Evolutionary conservation across 1,140 invertebrate species (phyloP), one percentile per base, ranked within the genome.

Genomic region (Babylonia areolata): DNA sequence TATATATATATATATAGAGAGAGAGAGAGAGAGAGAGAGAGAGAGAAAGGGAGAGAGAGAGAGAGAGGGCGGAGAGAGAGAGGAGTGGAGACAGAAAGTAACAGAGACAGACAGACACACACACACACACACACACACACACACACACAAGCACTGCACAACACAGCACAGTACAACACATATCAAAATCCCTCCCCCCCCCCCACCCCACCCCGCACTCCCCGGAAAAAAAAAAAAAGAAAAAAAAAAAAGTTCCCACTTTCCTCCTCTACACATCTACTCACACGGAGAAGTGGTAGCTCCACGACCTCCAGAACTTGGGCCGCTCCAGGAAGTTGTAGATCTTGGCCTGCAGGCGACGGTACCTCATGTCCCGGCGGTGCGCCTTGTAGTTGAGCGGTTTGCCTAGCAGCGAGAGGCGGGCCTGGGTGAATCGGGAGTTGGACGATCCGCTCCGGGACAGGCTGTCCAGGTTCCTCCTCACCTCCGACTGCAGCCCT

Each of bases 241-340:
- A 17, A 51, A 2, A 51, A 17, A 51, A 17, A 12, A 37, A n/a
- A 3, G 46, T 3, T 15, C 33, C 75, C 69, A 46, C 69, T 28
- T 23, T 3, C 81, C 37, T 31, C 5, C 23, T 46, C 83, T n/a
- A 39, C 35, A 28, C 58, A 64, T 2, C 2, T 92, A 96, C 97
- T 98, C 96, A 99, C 98, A 98, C 97, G 92, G 97, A 95, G 94
- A 98, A 96, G 95, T 98, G 98, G 95, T 99, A 99, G 89, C 96
- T 95, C 92, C 98, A 96, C 86, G 97, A 97, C 93, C 96, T 96
- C 93, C 96, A 95, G 88, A 97, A 97, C 89, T 97, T 96, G 84
- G 98, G 98, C 93, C 98, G 95, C 95, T 99, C 98, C 92, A 99
- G 96, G 95, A 98, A 98, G 95, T 98, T 98, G 95, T 98, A 98